Evolutionary conservation across 2,797 vertebrate species (phyloP).

Genomic region (Eurystomus glaucurus): DNA sequence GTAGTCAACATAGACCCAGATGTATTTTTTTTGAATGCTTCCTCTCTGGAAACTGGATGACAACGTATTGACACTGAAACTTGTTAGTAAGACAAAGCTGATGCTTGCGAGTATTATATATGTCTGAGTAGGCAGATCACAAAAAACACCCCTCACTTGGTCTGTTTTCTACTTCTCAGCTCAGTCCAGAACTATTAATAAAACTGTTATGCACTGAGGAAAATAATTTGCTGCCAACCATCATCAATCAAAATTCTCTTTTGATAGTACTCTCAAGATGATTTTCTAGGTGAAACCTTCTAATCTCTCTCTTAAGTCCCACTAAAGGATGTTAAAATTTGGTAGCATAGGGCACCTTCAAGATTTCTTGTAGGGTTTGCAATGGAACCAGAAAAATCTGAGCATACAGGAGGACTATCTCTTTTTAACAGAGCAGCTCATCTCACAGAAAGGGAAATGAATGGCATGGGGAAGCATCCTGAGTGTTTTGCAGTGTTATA

Average conservation of each 20-base stretch:
- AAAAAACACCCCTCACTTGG: neutral
- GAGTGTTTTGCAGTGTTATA: neutral
- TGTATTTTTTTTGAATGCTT: neutral
- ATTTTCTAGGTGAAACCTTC: slow-evolving; percentile 25
- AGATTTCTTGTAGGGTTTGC: neutral
- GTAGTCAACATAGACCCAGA: neutral
- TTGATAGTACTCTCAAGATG: neutral
- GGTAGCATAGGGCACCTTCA: neutral
- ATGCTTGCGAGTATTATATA: neutral
- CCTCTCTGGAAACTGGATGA: neutral
- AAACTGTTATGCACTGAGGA: neutral
- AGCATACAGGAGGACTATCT: neutral
- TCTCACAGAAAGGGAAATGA: neutral
- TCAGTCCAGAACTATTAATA: neutral
- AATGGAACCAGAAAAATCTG: neutral
- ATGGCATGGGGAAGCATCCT: neutral
- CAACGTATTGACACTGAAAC: neutral
- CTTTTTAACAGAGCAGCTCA: neutral
- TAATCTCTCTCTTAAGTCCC: neutral
- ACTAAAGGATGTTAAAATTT: neutral
- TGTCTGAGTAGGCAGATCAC: neutral
- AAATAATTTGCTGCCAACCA: slow-evolving; percentile 6
- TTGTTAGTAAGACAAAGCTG: neutral
- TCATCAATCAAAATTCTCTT: neutral
- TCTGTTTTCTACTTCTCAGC: slow-evolving; percentile 13